Base-by-base conservation (phyloP, 2,113 vertebrate genomes). In the Gulo gulo region DNA sequence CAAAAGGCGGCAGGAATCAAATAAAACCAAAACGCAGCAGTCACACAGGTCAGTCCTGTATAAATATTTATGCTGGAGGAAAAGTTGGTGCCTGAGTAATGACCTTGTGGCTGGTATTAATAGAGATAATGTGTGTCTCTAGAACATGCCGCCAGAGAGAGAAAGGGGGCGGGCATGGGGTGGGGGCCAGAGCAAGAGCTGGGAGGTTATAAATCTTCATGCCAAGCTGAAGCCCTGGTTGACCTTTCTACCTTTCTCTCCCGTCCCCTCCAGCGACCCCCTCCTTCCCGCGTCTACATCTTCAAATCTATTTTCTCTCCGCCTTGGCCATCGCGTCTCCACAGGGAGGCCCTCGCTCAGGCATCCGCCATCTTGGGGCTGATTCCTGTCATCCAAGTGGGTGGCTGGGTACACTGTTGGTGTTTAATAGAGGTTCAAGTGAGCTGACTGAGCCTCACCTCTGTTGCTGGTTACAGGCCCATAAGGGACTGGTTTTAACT, bases 61-160 rank as follows among this genome's bases (percentile, higher is more conserved):
- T 99, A 99, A 99, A 99, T 99, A 99, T 99, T 99, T 99, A 99
- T 99, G 98, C 99, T 98, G 98, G 95, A 98, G 98, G 98, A 98
- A 98, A 98, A 98, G 98, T 99, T 98, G 96, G 98, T 99, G 98
- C 98, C 98, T 99, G 98, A 98, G 98, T 99, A 98, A 99, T 98
- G 99, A 98, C 99, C 99, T 98, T 99, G 98, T 98, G 98, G 98
- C 98, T 99, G 98, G 99, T 98, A 99, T 99, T 99, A 99, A 99
- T 98, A 99, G 99, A 99, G 99, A 99, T 99, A 99, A 99, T 99
- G 98, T 91, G 98, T 97, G 98, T 98, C 98, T 98, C 98, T 98
- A 98, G 98, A 98, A 98, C 98, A 97, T 94, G 96, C 97, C 98
- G 99, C 98, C 98, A 98, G 98, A 98, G 96, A 96, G 97, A 97